Evolutionary conservation across 2,888 invertebrate genomes (phyloP).

Genomic region (Andrena camellia): DNA sequence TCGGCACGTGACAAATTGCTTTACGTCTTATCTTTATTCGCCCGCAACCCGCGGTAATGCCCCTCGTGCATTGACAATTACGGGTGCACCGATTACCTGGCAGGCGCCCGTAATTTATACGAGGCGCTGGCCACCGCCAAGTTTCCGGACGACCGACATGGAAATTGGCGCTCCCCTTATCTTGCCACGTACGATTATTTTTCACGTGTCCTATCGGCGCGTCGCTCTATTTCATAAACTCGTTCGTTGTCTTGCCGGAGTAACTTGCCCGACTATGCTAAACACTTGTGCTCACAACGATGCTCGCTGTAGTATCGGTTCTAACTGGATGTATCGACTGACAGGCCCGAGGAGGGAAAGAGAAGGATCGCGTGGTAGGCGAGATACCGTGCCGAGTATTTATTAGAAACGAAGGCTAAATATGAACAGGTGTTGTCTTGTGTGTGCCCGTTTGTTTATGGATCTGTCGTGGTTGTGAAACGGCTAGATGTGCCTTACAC

Average conservation of each 20-base stretch:
- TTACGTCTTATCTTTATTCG: conserved; percentile 30
- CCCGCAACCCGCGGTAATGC: background rate
- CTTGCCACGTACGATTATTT: conserved; percentile 24
- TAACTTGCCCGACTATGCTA: conserved; percentile 44
- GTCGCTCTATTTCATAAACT: conserved; percentile 26
- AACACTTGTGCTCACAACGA: conserved; percentile 64
- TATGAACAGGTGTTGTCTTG: conserved; percentile 62
- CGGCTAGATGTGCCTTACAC: background rate
- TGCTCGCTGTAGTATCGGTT: conserved; percentile 7
- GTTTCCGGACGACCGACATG: conserved; percentile 22
- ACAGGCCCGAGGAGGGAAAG: conserved; percentile 12
- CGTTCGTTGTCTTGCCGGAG: conserved; percentile 16
- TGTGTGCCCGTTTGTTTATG: conserved; percentile 35
- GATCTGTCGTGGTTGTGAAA: conserved; percentile 4
- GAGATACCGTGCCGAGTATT: conserved; percentile 46
- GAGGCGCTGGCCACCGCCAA: background rate
- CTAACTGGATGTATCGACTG: conserved; percentile 43
- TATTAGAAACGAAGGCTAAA: conserved; percentile 57
- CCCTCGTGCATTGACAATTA: conserved; percentile 5
- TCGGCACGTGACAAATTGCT: conserved; percentile 24
- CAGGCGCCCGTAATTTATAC: conserved; percentile 20
- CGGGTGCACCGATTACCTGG: background rate
- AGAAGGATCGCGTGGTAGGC: conserved; percentile 20
- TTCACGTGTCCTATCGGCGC: conserved; percentile 19
- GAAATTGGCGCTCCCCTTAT: conserved; percentile 31